These are phyloP conservation scores for Pangasius mekongensis DNA, from an alignment of 2,797 vertebrate genomes.

Conservation along the genomic window DNA sequence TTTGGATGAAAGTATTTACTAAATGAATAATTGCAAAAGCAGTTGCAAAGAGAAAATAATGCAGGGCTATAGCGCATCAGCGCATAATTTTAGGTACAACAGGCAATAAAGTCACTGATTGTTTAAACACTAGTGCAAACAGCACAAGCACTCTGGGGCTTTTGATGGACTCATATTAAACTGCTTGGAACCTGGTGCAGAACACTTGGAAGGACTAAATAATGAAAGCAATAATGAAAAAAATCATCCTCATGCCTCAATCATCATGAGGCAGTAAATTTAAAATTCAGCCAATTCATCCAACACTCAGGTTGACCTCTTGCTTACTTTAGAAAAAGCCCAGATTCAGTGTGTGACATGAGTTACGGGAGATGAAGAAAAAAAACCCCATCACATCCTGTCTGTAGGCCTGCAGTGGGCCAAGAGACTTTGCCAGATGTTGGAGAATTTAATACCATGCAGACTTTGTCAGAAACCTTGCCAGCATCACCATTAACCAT, in stretches of 20 bases:
- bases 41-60: neutral
- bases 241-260: neutral
- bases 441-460: slow-evolving; percentile 46
- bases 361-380: slow-evolving; percentile 44
- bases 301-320: neutral
- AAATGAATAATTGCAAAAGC: neutral
- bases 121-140: neutral
- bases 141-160: neutral
- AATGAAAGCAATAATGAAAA: neutral
- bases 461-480: slow-evolving; percentile 22
- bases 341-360: slow-evolving; percentile 50
- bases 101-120: neutral
- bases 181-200: neutral
- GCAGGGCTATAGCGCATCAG: neutral
- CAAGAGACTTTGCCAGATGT: slow-evolving; percentile 60
- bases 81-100: neutral
- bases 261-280: slow-evolving; percentile 19
- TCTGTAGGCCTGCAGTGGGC: slow-evolving; percentile 42
- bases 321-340: slow-evolving; percentile 17
- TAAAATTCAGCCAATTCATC: slow-evolving; percentile 14
- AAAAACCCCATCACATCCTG: slow-evolving; percentile 57
- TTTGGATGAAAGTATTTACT: neutral
- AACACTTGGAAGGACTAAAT: neutral
- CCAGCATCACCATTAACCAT: slow-evolving; percentile 12
- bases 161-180: neutral